Evolutionary conservation across 2,888 invertebrate species (phyloP).

Genomic region (Xestoiulus laeticollis): DNA sequence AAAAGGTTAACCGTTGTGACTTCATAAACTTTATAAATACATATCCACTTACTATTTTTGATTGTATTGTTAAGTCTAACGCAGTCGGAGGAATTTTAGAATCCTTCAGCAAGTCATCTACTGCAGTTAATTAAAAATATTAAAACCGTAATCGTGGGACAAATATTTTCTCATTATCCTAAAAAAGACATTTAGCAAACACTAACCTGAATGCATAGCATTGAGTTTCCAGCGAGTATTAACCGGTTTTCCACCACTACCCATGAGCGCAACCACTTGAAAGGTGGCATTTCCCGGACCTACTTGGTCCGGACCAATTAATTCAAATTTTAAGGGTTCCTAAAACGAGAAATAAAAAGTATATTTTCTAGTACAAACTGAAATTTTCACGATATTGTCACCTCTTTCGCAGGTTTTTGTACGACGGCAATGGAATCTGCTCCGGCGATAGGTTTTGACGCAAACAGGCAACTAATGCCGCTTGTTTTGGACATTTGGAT

Average conservation of each 20-base stretch:
- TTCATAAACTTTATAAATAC: too few species aligned
- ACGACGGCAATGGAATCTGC: neutral
- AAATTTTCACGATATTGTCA: neutral
- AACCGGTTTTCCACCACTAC: neutral
- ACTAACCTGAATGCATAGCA: neutral
- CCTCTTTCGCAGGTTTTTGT: neutral
- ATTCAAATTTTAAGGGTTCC: neutral
- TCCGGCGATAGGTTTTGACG: neutral
- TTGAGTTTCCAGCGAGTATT: neutral
- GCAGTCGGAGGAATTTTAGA: neutral
- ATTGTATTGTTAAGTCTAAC: neutral
- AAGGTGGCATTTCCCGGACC: neutral
- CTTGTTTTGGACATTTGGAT: neutral
- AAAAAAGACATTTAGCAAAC: neutral
- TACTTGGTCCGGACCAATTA: neutral
- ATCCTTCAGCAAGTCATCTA: neutral
- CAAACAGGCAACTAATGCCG: neutral
- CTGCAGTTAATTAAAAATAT: neutral
- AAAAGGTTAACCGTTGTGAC: too few species aligned
- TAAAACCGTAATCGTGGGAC: neutral
- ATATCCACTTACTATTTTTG: neutral
- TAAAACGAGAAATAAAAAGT: conserved; percentile 1
- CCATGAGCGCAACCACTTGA: neutral
- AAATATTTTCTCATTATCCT: neutral
- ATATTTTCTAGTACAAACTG: neutral